Conservation (phyloP, 64 coral and sea anemone genomes). For the Stichodactyla mertensii region DNA sequence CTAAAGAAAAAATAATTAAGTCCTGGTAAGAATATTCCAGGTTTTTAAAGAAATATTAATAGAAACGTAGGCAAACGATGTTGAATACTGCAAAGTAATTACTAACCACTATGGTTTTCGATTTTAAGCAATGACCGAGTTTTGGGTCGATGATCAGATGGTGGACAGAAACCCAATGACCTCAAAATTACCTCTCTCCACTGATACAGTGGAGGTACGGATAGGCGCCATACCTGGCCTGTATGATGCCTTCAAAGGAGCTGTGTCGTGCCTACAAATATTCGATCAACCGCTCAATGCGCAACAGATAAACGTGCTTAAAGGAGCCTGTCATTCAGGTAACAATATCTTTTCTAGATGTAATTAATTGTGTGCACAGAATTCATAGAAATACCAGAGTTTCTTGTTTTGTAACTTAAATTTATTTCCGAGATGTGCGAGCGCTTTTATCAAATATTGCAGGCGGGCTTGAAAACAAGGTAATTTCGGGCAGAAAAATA, state of each 20-base stretch:
- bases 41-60: too few species aligned
- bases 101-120: neutral
- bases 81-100: neutral
- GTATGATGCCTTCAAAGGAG: neutral
- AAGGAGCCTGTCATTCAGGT: constrained; percentile 28
- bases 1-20: too few species aligned
- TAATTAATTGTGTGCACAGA: neutral
- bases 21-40: too few species aligned
- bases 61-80: too few species aligned
- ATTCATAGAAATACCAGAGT: neutral
- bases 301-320: constrained; percentile 18
- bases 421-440: too few species aligned
- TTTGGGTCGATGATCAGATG: neutral
- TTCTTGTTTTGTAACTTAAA: too few species aligned
- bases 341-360: neutral
- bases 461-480: too few species aligned
- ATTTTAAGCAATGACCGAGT: neutral
- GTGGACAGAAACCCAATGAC: neutral
- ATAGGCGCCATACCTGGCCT: neutral
- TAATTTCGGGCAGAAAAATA: too few species aligned
- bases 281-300: constrained; percentile 21
- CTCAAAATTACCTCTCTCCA: neutral
- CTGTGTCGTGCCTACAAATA: constrained; percentile 24
- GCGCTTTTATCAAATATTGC: too few species aligned
- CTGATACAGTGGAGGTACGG: neutral